phyloP scores from a whole-genome alignment of 2,888 invertebrate genomes.

The Pseudolycoriella hygida region DNA sequence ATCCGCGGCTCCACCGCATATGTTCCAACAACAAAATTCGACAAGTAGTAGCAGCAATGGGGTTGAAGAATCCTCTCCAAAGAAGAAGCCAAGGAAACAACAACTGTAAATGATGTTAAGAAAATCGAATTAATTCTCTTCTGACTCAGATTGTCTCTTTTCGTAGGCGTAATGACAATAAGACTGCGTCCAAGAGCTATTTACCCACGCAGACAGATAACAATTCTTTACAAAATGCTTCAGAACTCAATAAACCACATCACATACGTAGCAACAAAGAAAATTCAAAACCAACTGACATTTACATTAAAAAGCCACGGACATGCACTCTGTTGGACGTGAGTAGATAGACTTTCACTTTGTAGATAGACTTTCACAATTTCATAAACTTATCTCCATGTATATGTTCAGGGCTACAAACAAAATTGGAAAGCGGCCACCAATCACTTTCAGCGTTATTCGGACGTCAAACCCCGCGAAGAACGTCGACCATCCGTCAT shows the following conservation, averaged over 20 bases:
- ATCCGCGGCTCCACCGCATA: not conserved
- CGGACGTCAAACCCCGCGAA: slow-evolving; percentile 76
- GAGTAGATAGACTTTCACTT: slow-evolving; percentile 14
- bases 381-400: too few species aligned
- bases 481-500: slow-evolving; percentile 72
- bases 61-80: slow-evolving; percentile 40
- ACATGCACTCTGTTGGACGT: slow-evolving; percentile 22
- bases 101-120: slow-evolving; percentile 45
- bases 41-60: slow-evolving; percentile 16
- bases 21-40: slow-evolving; percentile 11
- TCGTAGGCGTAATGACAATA: too few species aligned
- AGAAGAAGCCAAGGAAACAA: slow-evolving; percentile 85
- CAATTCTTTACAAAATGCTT: too few species aligned
- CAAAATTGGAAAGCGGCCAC: slow-evolving; percentile 53
- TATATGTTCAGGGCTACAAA: slow-evolving; percentile 47
- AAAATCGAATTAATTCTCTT: too few species aligned
- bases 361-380: not conserved
- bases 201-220: too few species aligned
- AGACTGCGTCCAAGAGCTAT: too few species aligned
- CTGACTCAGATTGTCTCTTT: too few species aligned
- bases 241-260: slow-evolving; percentile 14
- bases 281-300: slow-evolving; percentile 25
- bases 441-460: slow-evolving; percentile 54
- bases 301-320: slow-evolving; percentile 24
- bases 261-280: slow-evolving; percentile 20